These are phyloP conservation scores for Trachemys scripta DNA, from an alignment of 2,113 vertebrate species.

Conservation along the genomic window DNA sequence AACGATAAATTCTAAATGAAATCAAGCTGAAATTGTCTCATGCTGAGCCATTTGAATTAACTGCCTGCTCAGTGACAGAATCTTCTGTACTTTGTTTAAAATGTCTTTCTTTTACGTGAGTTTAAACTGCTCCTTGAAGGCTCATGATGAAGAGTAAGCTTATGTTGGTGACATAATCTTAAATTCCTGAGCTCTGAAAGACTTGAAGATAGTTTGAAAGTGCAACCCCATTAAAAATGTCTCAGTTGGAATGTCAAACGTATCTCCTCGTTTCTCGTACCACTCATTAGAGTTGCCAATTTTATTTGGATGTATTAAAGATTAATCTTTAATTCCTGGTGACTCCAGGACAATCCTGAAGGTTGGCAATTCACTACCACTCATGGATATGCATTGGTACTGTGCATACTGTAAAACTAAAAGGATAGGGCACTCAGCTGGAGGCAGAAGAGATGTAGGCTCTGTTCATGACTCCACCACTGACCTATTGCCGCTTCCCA, in stretches of 20 bases:
- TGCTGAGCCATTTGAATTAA: neutral
- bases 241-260: neutral
- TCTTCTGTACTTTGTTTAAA: neutral
- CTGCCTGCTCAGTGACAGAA: neutral
- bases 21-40: neutral
- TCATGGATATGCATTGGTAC: neutral
- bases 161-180: neutral
- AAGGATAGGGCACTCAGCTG: neutral
- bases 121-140: neutral
- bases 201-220: neutral
- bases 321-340: too few relatives aligned
- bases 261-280: neutral
- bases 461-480: neutral
- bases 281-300: too few relatives aligned
- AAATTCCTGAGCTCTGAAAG: neutral
- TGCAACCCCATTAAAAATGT: neutral
- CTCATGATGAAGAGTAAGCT: neutral
- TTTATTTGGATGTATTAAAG: too few relatives aligned
- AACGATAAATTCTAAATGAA: neutral
- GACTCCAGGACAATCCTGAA: too few relatives aligned
- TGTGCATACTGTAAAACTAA: neutral
- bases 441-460: neutral
- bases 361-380: too few relatives aligned
- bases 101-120: neutral
- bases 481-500: neutral